These are phyloP conservation scores for Furnarius figulus DNA, from an alignment of 2,113 vertebrate genomes.

Conservation along the genomic window DNA sequence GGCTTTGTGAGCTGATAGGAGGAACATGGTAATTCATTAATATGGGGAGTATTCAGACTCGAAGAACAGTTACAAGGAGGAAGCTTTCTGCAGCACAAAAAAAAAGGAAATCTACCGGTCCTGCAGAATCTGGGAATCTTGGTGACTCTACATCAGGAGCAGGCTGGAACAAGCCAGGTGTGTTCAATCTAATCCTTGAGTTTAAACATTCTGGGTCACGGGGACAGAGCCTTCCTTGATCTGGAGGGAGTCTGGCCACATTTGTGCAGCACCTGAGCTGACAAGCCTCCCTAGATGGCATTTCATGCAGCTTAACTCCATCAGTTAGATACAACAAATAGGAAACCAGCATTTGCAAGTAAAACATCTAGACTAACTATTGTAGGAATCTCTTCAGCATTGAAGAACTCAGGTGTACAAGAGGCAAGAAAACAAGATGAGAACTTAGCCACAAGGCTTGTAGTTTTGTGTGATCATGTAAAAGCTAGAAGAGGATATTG, in stretches of 20 bases:
- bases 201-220: background rate
- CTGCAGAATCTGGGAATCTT: background rate
- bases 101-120: background rate
- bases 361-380: background rate
- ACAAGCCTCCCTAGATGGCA: background rate
- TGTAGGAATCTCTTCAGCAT: background rate
- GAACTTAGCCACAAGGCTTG: background rate
- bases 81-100: background rate
- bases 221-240: background rate
- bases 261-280: background rate
- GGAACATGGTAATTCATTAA: conserved; percentile 8
- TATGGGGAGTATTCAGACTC: background rate
- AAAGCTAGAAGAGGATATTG: background rate
- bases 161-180: background rate
- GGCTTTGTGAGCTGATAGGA: conserved; percentile 17
- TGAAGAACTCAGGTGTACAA: background rate
- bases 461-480: accelerated
- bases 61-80: background rate
- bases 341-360: background rate
- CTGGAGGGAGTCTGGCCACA: background rate
- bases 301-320: background rate
- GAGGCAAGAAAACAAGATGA: background rate
- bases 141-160: background rate
- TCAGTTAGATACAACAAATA: background rate
- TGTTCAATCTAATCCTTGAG: background rate